These are phyloP conservation scores for Cephalopachus bancanus DNA, from an alignment of 2,797 vertebrate species.

Conservation along the genomic window DNA sequence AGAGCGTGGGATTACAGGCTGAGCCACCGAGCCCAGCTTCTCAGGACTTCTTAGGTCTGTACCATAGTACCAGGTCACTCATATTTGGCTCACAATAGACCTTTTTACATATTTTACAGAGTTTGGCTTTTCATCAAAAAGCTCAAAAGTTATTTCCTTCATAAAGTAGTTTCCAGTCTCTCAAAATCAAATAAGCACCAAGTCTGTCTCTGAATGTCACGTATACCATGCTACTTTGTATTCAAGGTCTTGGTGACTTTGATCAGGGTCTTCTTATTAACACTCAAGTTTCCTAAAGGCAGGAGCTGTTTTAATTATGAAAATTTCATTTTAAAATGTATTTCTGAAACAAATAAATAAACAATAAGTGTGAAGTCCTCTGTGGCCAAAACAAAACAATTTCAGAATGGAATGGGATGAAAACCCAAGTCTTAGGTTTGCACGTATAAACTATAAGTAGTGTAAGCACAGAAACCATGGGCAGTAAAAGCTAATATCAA, in stretches of 20 bases:
- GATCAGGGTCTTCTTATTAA: neutral
- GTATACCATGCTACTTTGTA: neutral
- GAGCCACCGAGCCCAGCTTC: too few species aligned
- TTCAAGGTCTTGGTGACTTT: neutral
- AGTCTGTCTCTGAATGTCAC: neutral
- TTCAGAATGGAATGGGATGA: neutral
- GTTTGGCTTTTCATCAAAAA: too few species aligned
- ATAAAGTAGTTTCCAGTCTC: neutral
- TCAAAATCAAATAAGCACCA: neutral
- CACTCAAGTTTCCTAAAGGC: neutral
- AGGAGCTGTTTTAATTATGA: neutral
- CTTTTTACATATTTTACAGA: too few species aligned
- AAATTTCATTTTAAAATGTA: neutral
- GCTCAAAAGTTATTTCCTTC: neutral
- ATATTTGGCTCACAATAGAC: too few species aligned
- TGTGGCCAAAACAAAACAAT: neutral
- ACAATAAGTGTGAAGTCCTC: neutral
- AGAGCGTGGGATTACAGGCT: too few species aligned
- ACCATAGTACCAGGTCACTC: too few species aligned
- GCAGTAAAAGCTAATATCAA: neutral
- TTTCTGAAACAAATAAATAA: constrained; percentile 36
- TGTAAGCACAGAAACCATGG: neutral
- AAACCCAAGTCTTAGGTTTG: neutral
- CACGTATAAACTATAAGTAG: neutral
- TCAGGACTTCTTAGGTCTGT: too few species aligned